Percentiles rank a stretch among this genome's conserved stretches.
These are phyloP conservation scores for Drosophila pegasa DNA, from an alignment of 2,888 invertebrate genomes.

Conservation along the genomic window DNA sequence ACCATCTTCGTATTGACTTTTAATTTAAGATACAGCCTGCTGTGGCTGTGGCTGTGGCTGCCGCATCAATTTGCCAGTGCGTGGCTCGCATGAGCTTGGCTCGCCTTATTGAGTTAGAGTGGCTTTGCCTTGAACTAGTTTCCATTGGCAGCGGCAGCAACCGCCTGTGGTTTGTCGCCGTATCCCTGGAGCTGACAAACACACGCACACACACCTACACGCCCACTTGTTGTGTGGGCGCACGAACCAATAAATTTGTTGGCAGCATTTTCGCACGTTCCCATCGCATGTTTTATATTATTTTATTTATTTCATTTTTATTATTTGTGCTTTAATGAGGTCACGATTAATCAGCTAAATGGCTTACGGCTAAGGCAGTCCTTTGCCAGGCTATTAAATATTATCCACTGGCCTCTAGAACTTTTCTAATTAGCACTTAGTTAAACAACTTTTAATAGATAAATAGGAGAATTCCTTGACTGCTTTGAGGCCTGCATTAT, in stretches of 20 bases:
- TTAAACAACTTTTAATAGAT: constrained; percentile 60
- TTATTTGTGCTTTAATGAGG: constrained; percentile 66
- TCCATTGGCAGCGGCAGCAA: constrained; percentile 11
- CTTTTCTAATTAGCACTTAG: constrained; percentile 67
- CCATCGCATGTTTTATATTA: constrained; percentile 43
- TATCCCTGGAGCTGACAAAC: constrained; percentile 38
- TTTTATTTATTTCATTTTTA: neutral
- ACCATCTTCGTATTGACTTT: constrained; percentile 58
- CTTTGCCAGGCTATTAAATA: constrained; percentile 11
- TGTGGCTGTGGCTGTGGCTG: constrained; percentile 4
- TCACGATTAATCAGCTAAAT: constrained; percentile 71
- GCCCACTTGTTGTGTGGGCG: constrained; percentile 29
- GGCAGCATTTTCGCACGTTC: constrained; percentile 66
- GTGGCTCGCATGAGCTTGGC: constrained; percentile 38
- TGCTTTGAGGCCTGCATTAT: constrained; percentile 8
- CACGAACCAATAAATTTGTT: constrained; percentile 61
- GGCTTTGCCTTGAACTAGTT: constrained; percentile 65
- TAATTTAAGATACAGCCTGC: constrained; percentile 52
- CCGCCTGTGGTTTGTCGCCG: constrained; percentile 16
- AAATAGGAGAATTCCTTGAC: neutral
- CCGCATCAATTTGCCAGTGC: constrained; percentile 53
- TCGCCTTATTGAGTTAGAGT: constrained; percentile 61
- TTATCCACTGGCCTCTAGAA: constrained; percentile 42
- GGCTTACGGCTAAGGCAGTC: constrained; percentile 2
- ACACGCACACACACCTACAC: constrained; percentile 1